Evolutionary conservation across 2,113 vertebrate genomes (phyloP).

Genomic region (Romanogobio albipinnatus): DNA sequence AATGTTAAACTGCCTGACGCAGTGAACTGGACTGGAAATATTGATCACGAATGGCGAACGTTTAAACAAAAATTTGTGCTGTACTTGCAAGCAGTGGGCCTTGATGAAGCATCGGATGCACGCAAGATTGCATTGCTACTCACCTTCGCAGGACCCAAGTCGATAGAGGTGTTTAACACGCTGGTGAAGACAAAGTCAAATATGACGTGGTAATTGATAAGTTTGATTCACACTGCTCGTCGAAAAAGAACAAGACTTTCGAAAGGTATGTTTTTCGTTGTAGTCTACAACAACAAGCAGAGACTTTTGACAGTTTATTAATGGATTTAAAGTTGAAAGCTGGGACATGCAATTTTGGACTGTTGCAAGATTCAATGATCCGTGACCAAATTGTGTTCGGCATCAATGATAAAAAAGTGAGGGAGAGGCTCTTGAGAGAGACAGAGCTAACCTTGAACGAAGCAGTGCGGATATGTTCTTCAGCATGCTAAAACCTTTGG

Average conservation of each 20-base stretch:
- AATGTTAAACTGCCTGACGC: conserved; percentile 7
- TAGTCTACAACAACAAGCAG: neutral
- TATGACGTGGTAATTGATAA: neutral
- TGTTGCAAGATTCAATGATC: neutral
- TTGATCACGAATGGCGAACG: neutral
- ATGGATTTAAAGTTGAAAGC: neutral
- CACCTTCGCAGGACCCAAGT: no score
- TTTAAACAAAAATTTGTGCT: neutral
- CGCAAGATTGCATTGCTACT: neutral
- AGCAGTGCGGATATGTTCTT: no score
- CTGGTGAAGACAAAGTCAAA: neutral
- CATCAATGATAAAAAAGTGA: conserved; percentile 8
- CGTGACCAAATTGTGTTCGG: no score
- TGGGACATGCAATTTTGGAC: neutral
- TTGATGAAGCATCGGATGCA: neutral
- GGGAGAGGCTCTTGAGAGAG: neutral
- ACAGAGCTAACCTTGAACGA: no score
- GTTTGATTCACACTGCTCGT: neutral
- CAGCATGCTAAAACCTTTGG: no score
- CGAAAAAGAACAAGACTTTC: neutral
- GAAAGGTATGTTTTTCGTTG: conserved; percentile 3
- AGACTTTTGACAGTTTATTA: conserved; percentile 16
- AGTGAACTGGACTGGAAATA: neutral
- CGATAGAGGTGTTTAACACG: neutral
- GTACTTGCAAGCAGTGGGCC: conserved; percentile 4